A percentile compares a stretch with the other conserved stretches of the same genome.
These are phyloP conservation scores for Callaeas wilsoni DNA, from an alignment of 2,113 vertebrate species.

Conservation along the genomic window DNA sequence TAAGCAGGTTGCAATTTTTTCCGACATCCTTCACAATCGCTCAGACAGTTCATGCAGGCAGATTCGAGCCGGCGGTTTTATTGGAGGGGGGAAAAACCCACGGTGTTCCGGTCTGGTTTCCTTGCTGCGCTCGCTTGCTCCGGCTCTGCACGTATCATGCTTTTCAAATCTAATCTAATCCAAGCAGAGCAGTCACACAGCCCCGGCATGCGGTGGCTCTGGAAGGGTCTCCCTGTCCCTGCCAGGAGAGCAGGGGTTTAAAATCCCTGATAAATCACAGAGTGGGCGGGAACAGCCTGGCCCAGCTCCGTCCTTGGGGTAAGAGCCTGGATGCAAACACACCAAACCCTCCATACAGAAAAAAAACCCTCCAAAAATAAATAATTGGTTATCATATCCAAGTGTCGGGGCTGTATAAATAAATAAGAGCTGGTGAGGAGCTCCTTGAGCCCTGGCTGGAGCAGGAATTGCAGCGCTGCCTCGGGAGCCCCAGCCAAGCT, in stretches of 20 bases:
- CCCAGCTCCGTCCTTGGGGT: neutral
- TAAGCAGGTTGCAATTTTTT: neutral
- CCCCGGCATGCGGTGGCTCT: neutral
- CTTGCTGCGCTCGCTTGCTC: neutral
- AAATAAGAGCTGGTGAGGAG: neutral
- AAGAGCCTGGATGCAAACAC: neutral
- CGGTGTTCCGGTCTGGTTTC: neutral
- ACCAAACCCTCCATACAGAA: neutral
- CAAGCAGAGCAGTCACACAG: neutral
- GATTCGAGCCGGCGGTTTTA: neutral
- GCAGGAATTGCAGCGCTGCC: constrained; percentile 6
- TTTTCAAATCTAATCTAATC: constrained; percentile 15
- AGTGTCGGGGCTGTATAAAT: neutral
- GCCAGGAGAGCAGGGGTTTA: neutral
- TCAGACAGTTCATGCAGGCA: neutral
- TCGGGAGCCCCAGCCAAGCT: neutral
- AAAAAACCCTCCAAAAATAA: neutral
- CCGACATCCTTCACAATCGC: neutral
- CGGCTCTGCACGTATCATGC: neutral
- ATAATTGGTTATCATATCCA: neutral
- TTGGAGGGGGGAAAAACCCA: neutral
- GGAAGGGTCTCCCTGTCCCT: neutral
- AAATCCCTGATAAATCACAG: neutral
- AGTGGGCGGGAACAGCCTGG: neutral
- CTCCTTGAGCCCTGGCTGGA: neutral